These are phyloP conservation scores for Nyctibius bracteatus DNA, from an alignment of 2,113 vertebrate species.

Conservation along the genomic window DNA sequence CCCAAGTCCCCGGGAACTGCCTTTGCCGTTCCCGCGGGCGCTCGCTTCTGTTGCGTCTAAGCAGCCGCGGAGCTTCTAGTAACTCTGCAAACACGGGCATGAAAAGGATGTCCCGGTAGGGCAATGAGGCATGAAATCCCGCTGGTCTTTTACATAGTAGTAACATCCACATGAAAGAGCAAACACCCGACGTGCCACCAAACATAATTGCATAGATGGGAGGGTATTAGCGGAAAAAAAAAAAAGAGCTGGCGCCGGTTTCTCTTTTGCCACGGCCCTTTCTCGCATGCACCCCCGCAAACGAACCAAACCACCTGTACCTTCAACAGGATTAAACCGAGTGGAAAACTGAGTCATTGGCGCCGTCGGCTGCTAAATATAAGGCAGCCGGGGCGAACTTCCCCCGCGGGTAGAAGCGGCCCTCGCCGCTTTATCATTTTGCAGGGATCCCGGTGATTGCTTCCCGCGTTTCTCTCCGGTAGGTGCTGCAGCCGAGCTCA, in stretches of 20 bases:
- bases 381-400: not conserved
- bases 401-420: too few relatives aligned
- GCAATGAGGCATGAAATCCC: slow-evolving; percentile 58
- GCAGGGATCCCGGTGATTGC: not conserved
- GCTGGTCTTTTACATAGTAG: not conserved
- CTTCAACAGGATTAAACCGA: not conserved
- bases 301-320: not conserved
- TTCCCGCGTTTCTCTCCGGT: not conserved
- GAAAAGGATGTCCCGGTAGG: slow-evolving; percentile 41
- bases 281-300: not conserved
- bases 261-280: not conserved
- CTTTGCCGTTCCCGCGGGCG: not conserved
- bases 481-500: not conserved
- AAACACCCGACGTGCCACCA: not conserved
- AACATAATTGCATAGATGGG: not conserved
- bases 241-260: not conserved
- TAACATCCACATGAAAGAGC: slow-evolving; percentile 8
- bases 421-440: too few relatives aligned
- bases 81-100: slow-evolving; percentile 9
- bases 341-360: not conserved
- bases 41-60: not conserved
- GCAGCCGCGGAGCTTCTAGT: not conserved
- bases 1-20: not conserved
- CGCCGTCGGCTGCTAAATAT: not conserved
- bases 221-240: not conserved